Conservation (phyloP, 2,888 invertebrate genomes). For the Escarpia spicata region DNA sequence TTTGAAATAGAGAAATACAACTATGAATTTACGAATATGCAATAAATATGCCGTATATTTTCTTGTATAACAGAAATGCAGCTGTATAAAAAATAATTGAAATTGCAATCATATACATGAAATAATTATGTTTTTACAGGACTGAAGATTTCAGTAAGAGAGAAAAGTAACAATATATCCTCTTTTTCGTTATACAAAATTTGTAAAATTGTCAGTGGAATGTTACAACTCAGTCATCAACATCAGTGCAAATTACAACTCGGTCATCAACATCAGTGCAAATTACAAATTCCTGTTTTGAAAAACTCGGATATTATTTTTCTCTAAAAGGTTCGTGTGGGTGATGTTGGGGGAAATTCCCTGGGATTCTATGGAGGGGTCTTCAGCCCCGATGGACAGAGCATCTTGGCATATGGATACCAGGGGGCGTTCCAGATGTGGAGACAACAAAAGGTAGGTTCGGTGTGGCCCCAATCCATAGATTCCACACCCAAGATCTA, state of each 20-base stretch:
- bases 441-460: constrained; percentile 68
- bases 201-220: background rate
- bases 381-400: constrained; percentile 73
- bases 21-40: background rate
- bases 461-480: background rate
- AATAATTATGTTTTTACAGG: background rate
- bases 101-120: background rate
- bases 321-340: constrained; percentile 72
- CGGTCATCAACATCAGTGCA: too few species aligned
- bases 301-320: background rate
- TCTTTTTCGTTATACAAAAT: background rate
- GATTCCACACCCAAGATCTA: too few species aligned
- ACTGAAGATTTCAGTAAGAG: background rate
- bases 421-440: constrained; percentile 93
- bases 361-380: constrained; percentile 90
- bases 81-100: too few species aligned
- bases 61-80: background rate
- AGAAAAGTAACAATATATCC: background rate
- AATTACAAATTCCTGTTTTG: background rate
- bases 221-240: too few species aligned
- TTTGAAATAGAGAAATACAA: background rate
- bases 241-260: too few species aligned
- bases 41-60: background rate
- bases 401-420: constrained; percentile 87
- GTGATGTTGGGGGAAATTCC: constrained; percentile 92